Conservation (phyloP, 1,140 invertebrate genomes). For the Phortica variegata region DNA sequence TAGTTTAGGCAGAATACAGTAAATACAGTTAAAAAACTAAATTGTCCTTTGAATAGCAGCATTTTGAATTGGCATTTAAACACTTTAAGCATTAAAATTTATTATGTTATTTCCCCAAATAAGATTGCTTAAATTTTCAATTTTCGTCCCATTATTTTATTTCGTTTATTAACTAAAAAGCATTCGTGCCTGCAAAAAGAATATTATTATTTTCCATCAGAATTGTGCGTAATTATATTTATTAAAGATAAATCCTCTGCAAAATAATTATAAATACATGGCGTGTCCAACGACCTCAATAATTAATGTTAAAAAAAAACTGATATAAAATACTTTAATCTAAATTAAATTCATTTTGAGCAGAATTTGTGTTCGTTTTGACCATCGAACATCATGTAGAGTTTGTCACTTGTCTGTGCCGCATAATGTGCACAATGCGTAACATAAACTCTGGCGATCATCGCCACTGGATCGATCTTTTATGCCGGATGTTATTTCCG, state of each 20-base stretch:
- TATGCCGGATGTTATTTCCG: constrained; percentile 54
- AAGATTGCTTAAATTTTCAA: neutral
- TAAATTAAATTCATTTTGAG: too few relatives aligned
- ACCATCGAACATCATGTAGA: neutral
- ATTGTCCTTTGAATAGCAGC: constrained; percentile 2
- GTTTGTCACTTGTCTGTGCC: constrained; percentile 1
- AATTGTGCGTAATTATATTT: too few relatives aligned
- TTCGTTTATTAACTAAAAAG: too few relatives aligned
- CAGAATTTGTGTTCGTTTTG: neutral
- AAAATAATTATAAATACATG: too few relatives aligned
- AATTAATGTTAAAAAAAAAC: neutral
- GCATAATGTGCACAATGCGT: constrained; percentile 53
- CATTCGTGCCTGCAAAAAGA: too few relatives aligned
- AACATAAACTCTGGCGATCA: constrained; percentile 53
- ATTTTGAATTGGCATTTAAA: too few relatives aligned
- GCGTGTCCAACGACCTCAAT: too few relatives aligned
- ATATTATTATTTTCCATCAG: too few relatives aligned
- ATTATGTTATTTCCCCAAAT: too few relatives aligned
- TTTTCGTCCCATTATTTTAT: neutral
- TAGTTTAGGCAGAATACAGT: constrained; percentile 11
- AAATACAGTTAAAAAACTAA: constrained; percentile 5
- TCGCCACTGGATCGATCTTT: constrained; percentile 43
- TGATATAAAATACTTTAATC: too few relatives aligned
- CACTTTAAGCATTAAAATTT: too few relatives aligned
- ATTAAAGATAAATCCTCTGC: too few relatives aligned